Evolutionary conservation across 2,888 invertebrate genomes (phyloP).

Genomic region (Eupithecia exiguata): DNA sequence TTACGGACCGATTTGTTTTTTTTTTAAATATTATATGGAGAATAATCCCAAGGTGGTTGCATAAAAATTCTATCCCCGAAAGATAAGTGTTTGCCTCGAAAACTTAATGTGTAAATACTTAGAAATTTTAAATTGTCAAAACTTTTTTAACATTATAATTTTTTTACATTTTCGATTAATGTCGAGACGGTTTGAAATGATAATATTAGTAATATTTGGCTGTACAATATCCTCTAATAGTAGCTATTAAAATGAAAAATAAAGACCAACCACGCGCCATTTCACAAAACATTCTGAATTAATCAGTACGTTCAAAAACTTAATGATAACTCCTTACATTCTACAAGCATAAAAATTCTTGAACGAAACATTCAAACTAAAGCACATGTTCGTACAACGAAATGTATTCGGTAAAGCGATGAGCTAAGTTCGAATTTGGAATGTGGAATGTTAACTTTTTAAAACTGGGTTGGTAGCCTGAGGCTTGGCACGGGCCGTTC

Average conservation of each 20-base stretch:
- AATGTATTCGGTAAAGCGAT: slow-evolving; percentile 18
- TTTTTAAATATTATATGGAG: no score
- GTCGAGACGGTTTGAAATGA: neutral
- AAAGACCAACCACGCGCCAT: slow-evolving; percentile 25
- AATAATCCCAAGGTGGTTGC: no score
- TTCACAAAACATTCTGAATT: slow-evolving; percentile 39
- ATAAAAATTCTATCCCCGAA: no score
- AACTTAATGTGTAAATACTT: no score
- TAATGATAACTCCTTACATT: slow-evolving; percentile 51
- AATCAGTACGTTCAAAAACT: slow-evolving; percentile 42
- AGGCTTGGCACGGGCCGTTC: slow-evolving; percentile 56
- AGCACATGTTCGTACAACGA: slow-evolving; percentile 31
- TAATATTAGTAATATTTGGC: neutral
- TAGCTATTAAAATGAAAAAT: slow-evolving; percentile 9
- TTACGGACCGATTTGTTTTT: no score
- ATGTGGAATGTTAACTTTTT: slow-evolving; percentile 37
- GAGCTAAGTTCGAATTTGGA: slow-evolving; percentile 20
- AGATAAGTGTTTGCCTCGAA: no score
- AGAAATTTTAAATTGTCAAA: no score
- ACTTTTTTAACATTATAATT: no score
- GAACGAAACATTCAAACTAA: slow-evolving; percentile 46
- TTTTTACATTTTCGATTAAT: neutral
- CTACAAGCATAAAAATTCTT: slow-evolving; percentile 56
- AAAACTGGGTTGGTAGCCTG: slow-evolving; percentile 47
- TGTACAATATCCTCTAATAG: neutral